Percentiles rank a stretch among this genome's conserved stretches.
Conservation (phyloP, 2,888 invertebrate genomes). For the Spialia ferax region DNA sequence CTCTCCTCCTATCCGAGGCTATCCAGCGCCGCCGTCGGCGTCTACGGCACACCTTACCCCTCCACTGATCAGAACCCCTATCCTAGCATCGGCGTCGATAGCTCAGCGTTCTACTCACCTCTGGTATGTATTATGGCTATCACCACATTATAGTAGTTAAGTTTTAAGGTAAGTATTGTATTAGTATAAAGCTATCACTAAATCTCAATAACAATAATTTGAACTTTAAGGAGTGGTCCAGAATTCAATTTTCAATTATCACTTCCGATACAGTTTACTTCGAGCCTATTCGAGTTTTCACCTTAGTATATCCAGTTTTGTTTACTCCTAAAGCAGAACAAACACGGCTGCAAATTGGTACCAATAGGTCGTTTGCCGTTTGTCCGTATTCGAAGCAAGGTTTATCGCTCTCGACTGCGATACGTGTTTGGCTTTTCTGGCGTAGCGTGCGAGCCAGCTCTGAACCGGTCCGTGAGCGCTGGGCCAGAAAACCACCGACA, state of each 20-base stretch:
- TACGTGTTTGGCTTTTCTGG: constrained; percentile 76
- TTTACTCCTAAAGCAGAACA: constrained; percentile 55
- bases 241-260: constrained; percentile 6
- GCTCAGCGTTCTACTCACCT: constrained; percentile 98
- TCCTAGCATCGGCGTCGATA: constrained; percentile 96
- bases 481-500: constrained; percentile 85
- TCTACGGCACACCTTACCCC: constrained; percentile 95
- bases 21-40: constrained; percentile 91
- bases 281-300: constrained; percentile 41
- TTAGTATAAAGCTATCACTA: neutral
- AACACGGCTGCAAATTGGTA: constrained; percentile 72
- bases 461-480: constrained; percentile 82
- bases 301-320: constrained; percentile 42
- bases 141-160: neutral
- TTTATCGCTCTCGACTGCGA: constrained; percentile 77
- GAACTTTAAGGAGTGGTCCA: neutral
- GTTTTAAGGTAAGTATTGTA: neutral
- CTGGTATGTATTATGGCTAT: constrained; percentile 90
- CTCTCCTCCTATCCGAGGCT: constrained; percentile 93
- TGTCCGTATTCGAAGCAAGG: constrained; percentile 70
- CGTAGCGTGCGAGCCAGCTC: constrained; percentile 70
- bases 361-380: constrained; percentile 77
- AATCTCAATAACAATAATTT: neutral
- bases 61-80: constrained; percentile 97
- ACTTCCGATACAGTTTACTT: constrained; percentile 54